phyloP scores from a whole-genome alignment of 1,140 invertebrate species.

The Drosophila baimaii region DNA sequence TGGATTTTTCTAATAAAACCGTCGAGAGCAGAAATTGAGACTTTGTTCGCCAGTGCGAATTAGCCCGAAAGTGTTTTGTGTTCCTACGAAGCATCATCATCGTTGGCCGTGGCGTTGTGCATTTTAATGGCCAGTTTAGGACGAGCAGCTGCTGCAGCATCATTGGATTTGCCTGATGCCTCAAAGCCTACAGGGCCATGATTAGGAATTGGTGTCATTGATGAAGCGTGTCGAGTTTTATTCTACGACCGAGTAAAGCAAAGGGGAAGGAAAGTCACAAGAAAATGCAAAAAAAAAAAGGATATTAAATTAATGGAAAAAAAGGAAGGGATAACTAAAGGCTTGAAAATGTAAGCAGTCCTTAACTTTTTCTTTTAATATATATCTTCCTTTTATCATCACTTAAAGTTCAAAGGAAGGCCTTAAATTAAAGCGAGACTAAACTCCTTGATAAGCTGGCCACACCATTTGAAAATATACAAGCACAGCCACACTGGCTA shows the following conservation, averaged over 20 bases:
- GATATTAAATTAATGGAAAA: neutral
- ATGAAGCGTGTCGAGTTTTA: conserved; percentile 21
- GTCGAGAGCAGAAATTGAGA: conserved; percentile 69
- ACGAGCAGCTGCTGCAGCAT: conserved; percentile 28
- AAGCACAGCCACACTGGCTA: neutral
- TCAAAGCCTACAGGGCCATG: conserved; percentile 31
- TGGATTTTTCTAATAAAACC: conserved; percentile 73
- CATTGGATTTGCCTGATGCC: conserved; percentile 12
- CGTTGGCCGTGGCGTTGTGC: conserved; percentile 49
- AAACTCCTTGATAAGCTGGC: neutral
- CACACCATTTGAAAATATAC: neutral
- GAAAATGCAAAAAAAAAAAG: neutral
- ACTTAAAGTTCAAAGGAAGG: no score
- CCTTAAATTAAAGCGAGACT: neutral
- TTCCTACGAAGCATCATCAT: no score
- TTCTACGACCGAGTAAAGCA: neutral
- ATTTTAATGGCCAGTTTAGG: conserved; percentile 75
- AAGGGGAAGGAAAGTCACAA: neutral
- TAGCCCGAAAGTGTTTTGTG: conserved; percentile 67
- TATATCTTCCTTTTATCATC: no score
- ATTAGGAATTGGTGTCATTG: conserved; percentile 35
- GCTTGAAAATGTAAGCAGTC: neutral
- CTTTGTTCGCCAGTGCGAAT: conserved; percentile 68
- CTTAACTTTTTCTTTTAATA: neutral
- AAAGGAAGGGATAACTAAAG: neutral